These are phyloP conservation scores for Melanotaenia nigrans DNA, from an alignment of 2,797 vertebrate genomes.

Conservation along the genomic window DNA sequence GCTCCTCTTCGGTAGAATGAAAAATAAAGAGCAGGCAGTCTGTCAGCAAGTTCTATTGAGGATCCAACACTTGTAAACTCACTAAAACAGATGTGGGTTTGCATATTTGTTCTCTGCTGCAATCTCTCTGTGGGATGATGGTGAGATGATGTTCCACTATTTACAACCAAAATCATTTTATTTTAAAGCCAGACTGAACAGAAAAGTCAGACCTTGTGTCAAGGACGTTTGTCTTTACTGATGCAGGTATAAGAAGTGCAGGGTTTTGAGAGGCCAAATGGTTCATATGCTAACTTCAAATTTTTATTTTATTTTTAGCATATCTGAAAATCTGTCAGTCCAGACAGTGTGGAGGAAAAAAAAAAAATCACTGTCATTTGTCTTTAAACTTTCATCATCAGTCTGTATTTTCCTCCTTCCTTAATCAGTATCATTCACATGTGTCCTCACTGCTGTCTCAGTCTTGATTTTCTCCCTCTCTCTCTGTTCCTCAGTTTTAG, in stretches of 20 bases:
- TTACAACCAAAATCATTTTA: background rate
- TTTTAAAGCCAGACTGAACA: too few relatives aligned
- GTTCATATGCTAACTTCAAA: background rate
- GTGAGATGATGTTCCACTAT: background rate
- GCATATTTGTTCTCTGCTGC: background rate
- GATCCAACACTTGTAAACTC: conserved; percentile 25
- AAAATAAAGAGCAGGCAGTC: background rate
- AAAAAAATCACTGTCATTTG: background rate
- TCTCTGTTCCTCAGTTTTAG: conserved; percentile 4
- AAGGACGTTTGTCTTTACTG: too few relatives aligned
- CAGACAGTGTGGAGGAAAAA: too few relatives aligned
- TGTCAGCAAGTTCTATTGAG: background rate
- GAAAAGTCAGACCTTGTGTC: too few relatives aligned
- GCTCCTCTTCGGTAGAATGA: conserved; percentile 8
- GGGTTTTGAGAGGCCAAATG: background rate
- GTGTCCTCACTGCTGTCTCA: conserved; percentile 27
- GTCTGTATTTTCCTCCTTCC: background rate
- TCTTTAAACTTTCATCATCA: background rate
- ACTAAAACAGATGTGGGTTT: background rate
- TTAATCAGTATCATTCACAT: conserved; percentile 6
- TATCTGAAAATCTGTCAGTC: background rate
- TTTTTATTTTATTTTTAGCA: background rate
- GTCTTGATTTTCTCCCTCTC: conserved; percentile 5
- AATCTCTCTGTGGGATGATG: background rate
- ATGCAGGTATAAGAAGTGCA: too few relatives aligned